Evolutionary conservation across 2,888 invertebrate species (phyloP), one percentile per base, ranked within the genome.

Genomic region (Phrixothrix hirtus): DNA sequence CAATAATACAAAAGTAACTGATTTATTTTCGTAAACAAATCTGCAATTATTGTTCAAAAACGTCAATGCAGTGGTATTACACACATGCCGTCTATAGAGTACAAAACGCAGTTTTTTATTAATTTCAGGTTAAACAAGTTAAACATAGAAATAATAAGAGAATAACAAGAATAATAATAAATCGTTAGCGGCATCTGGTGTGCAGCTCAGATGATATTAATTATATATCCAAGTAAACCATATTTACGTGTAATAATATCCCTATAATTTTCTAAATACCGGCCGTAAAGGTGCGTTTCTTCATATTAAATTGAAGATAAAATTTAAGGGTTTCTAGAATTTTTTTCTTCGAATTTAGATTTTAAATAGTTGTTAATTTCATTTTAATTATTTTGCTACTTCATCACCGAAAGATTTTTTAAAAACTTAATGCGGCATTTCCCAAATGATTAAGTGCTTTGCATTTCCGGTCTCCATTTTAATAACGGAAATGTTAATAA

Each of bases 191-290:
- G 68, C 68, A 68, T 69, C 67, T 69, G 69, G 65, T 66, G 63
- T 58, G 55, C 53, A 58, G 58, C 53, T 62, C 57, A 61, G 64
- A 65, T 59, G 62, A 61, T 67, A 67, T 67, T 70, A 70, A 70
- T 70, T 68, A 69, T 67, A 69, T 57, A 62, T 58, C 53, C 52
- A 48, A 58, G 57, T 59, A 57, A 52, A 60, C 61, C 64, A 61
- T 68, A 68, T 67, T 69, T 68, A 68, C 64, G 63, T 64, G 68
- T 69, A 69, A 71, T 70, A 65, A 70, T 70, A 71, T 66, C 66
- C 66, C 66, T 64, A 62, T 69, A 67, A 67, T 68, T 63, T 65
- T 57, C 61, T 65, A 67, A 67, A 64, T 62, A 59, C 56, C 60
- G 63, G 60, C 53, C 57, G 57, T 55, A 62, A 61, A 60, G 63